These are phyloP conservation scores for Columba livia DNA, from an alignment of 2,113 vertebrate species.

Conservation along the genomic window DNA sequence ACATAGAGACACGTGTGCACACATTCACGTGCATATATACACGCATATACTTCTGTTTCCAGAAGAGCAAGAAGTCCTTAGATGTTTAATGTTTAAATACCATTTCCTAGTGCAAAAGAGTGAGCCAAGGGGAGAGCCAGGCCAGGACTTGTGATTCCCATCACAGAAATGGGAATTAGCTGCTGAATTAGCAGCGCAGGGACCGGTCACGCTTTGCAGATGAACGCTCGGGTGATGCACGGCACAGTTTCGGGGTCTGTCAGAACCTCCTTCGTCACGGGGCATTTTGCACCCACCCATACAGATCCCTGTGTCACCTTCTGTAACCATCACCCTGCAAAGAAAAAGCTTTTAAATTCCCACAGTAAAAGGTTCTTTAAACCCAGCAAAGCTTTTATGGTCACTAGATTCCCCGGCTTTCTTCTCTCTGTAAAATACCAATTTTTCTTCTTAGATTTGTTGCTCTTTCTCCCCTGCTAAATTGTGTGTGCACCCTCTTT, in stretches of 20 bases:
- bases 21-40: background rate
- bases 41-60: background rate
- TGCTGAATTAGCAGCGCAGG: background rate
- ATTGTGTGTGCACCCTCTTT: conserved; percentile 41
- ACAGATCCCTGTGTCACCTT: background rate
- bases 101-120: background rate
- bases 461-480: conserved; percentile 54
- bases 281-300: background rate
- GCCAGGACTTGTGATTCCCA: background rate
- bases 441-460: conserved; percentile 56
- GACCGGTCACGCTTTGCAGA: background rate
- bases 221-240: background rate
- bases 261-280: background rate
- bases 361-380: conserved; percentile 8
- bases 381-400: conserved; percentile 16
- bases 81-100: background rate
- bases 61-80: background rate
- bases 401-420: background rate
- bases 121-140: background rate
- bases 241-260: background rate
- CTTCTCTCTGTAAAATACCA: background rate
- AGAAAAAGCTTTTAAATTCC: conserved; percentile 5
- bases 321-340: background rate
- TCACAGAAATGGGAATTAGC: background rate
- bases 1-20: background rate